Base-by-base conservation (phyloP, 2,797 vertebrate species). In the Thaleichthys pacificus region DNA sequence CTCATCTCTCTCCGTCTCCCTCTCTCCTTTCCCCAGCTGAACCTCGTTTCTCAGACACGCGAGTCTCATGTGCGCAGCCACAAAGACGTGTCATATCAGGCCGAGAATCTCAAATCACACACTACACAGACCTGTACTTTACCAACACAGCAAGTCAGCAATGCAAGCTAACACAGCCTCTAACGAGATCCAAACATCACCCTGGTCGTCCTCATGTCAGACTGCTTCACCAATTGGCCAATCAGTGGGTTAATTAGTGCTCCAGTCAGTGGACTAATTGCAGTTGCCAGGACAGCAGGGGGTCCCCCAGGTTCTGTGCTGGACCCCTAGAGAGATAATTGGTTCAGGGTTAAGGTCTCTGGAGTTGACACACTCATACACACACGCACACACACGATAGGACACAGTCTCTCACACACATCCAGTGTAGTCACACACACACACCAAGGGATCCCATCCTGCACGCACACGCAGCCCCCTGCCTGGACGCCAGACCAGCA, bases 181-280 rank as follows among this genome's bases (percentile, higher is more conserved):
- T 17, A 66, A 26, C 17, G 11, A 51, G 66, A 7, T 9, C 30
- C 15, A 42, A 14, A n/a, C n/a, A 19, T 19, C 22, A 1, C 75
- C 83, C 84, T 80, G 79, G 76, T 80, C 84, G 84, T 84, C 72
- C 72, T 3, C 51, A 67, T 69, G 75, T 71, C 77, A 42, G 38
- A 11, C 83, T 80, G 78, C 77, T 49, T 79, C 83, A 74, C 77
- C 84, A 87, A 81, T 80, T 73, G 83, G 86, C 87, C 87, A 92
- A 93, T 93, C 91, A 91, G 86, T 74, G 74, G 80, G 85, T 89
- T 93, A 92, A 93, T 94, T 92, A 93, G 85, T 85, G 84, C 86
- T 91, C 86, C 86, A 90, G 91, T 91, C 81, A 84, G 82, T 82
- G 77, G 84, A 82, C 82, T 91, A 92, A 93, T 91, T 92, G 91